These are phyloP conservation scores for Cremastinae sp. DNA, from an alignment of 2,888 invertebrate genomes.

Conservation along the genomic window DNA sequence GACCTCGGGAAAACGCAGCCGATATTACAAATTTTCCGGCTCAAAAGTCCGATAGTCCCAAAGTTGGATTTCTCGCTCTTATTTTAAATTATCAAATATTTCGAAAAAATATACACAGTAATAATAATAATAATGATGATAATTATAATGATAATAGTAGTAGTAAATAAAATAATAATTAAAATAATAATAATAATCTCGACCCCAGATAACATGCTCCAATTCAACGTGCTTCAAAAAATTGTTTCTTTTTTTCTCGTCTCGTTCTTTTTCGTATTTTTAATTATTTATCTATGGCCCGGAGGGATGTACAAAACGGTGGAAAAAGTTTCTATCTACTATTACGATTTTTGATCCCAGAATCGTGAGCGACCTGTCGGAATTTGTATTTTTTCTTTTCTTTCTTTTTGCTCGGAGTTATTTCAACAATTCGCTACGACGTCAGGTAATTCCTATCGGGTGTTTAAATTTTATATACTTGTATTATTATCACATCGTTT, in stretches of 20 bases:
- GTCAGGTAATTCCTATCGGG: slow-evolving; percentile 44
- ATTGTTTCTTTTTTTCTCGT: slow-evolving; percentile 32
- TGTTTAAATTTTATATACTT: slow-evolving; percentile 42
- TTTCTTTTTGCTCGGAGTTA: slow-evolving; percentile 4
- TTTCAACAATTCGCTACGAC: slow-evolving; percentile 19
- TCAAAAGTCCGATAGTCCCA: slow-evolving; percentile 75
- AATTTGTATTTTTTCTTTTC: slow-evolving; percentile 3
- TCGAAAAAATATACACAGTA: slow-evolving; percentile 60
- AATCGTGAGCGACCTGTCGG: slow-evolving; percentile 26
- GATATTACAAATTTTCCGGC: slow-evolving; percentile 72
- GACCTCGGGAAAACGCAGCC: slow-evolving; percentile 73
- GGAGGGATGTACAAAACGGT: slow-evolving; percentile 71
- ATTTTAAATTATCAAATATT: not conserved
- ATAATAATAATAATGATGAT: not conserved
- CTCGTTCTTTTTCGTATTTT: slow-evolving; percentile 40
- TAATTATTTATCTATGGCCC: slow-evolving; percentile 63
- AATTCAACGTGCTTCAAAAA: slow-evolving; percentile 39
- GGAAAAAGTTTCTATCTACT: slow-evolving; percentile 70
- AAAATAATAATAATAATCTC: slow-evolving; percentile 23
- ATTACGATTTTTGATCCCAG: slow-evolving; percentile 49
- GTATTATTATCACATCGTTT: slow-evolving; percentile 56
- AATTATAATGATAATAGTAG: no score
- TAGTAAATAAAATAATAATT: not conserved
- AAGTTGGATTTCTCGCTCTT: slow-evolving; percentile 64
- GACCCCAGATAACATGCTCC: slow-evolving; percentile 41